These are phyloP conservation scores for Halisarca cf. caerulea DNA, from an alignment of 37 sponge, comb jelly and placozoan genomes.

Conservation along the genomic window DNA sequence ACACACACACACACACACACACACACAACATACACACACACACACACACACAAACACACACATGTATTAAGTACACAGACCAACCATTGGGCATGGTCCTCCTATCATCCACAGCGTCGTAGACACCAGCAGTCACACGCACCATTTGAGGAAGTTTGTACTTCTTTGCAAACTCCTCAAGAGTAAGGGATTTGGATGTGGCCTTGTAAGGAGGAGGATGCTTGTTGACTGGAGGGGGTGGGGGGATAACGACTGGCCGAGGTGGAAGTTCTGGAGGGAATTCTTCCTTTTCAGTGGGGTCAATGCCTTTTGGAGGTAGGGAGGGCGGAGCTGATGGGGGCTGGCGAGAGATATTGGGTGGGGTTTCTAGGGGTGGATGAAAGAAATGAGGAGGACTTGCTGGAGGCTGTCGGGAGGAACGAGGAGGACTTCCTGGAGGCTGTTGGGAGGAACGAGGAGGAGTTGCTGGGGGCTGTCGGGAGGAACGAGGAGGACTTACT, in stretches of 20 bases:
- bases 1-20: too few species aligned
- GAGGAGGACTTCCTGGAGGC: too few species aligned
- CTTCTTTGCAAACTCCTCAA: background rate
- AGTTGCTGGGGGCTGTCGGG: too few species aligned
- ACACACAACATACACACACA: background rate
- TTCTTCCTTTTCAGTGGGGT: background rate
- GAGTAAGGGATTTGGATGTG: background rate
- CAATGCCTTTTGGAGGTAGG: background rate
- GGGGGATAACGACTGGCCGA: background rate
- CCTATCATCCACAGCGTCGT: constrained; percentile 13
- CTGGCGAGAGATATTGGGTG: too few species aligned
- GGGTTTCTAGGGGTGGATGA: too few species aligned
- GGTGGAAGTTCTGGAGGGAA: background rate
- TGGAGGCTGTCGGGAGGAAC: too few species aligned
- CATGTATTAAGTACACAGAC: background rate
- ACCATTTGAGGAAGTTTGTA: constrained; percentile 18
- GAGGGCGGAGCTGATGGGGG: too few species aligned
- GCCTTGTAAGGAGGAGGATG: constrained; percentile 6
- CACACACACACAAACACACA: background rate
- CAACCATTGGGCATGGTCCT: constrained; percentile 23
- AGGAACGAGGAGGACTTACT: too few species aligned
- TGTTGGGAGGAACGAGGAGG: too few species aligned
- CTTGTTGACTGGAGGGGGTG: background rate
- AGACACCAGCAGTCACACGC: background rate
- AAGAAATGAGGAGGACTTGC: too few species aligned